These are phyloP conservation scores for Ophraella communa DNA, from an alignment of 2,888 invertebrate species.

Conservation along the genomic window DNA sequence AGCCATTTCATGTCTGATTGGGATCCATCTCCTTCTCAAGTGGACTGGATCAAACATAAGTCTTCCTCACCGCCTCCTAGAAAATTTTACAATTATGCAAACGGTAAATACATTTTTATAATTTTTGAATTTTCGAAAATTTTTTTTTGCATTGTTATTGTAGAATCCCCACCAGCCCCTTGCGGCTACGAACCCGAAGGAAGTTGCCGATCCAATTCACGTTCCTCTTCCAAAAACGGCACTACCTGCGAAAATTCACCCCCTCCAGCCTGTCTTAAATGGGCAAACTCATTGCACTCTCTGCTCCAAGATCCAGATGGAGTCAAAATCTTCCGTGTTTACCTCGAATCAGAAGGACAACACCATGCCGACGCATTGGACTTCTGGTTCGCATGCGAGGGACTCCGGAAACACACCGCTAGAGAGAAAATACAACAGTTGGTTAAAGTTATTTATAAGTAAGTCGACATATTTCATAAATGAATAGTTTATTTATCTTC, in stretches of 20 bases:
- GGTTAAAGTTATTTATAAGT: conserved; percentile 86
- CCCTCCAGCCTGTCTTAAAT: conserved; percentile 80
- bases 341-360: conserved; percentile 79
- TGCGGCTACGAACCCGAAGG: conserved; percentile 55
- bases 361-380: conserved; percentile 81
- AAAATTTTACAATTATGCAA: conserved; percentile 44
- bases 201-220: conserved; percentile 60
- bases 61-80: conserved; percentile 48
- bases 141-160: conserved; percentile 6
- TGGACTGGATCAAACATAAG: conserved; percentile 49
- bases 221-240: conserved; percentile 55
- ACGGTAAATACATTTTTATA: conserved; percentile 40
- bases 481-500: conserved; percentile 8
- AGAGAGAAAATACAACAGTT: conserved; percentile 75
- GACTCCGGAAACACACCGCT: conserved; percentile 79
- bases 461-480: conserved; percentile 44
- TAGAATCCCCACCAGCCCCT: conserved; percentile 47
- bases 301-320: conserved; percentile 91
- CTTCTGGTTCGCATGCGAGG: conserved; percentile 95
- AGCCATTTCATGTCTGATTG: conserved; percentile 53
- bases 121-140: background rate
- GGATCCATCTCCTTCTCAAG: conserved; percentile 41
- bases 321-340: conserved; percentile 83
- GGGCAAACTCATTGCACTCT: conserved; percentile 86
- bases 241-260: conserved; percentile 50